These are phyloP conservation scores for Amphiura filiformis DNA, from an alignment of 35 echinoderm and acorn worm species.

Conservation along the genomic window DNA sequence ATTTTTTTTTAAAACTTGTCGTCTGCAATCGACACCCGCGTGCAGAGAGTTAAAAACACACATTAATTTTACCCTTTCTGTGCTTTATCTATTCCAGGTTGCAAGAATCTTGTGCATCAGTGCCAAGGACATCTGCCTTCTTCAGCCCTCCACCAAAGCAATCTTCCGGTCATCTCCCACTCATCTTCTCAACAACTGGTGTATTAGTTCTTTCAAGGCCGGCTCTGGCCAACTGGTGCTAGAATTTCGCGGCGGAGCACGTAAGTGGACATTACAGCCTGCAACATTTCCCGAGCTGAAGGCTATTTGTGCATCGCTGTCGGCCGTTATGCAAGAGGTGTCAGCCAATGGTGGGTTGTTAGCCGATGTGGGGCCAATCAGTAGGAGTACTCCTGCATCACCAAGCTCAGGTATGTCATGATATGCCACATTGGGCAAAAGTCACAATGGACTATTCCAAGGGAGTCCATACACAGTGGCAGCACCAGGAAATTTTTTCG, in stretches of 20 bases:
- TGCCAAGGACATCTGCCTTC: conserved; percentile 46
- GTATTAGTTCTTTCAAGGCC: conserved; percentile 32
- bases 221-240: conserved; percentile 46
- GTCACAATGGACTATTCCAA: no score
- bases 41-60: no score
- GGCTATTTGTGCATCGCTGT: conserved; percentile 51
- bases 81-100: conserved; percentile 19
- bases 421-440: no score
- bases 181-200: conserved; percentile 52
- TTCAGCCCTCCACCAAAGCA: conserved; percentile 41
- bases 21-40: no score
- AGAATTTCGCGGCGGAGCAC: conserved; percentile 46
- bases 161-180: conserved; percentile 44
- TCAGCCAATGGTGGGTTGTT: conserved; percentile 13
- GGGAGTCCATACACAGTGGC: no score
- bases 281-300: conserved; percentile 38
- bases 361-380: conserved; percentile 5
- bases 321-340: conserved; percentile 57
- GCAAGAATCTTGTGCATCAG: conserved; percentile 56
- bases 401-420: conserved; percentile 40
- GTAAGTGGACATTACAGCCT: conserved; percentile 49
- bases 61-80: neutral
- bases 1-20: no score
- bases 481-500: no score
- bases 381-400: conserved; percentile 14